Conservation (phyloP, 2,797 vertebrate genomes). For the Carcharodon carcharias region DNA sequence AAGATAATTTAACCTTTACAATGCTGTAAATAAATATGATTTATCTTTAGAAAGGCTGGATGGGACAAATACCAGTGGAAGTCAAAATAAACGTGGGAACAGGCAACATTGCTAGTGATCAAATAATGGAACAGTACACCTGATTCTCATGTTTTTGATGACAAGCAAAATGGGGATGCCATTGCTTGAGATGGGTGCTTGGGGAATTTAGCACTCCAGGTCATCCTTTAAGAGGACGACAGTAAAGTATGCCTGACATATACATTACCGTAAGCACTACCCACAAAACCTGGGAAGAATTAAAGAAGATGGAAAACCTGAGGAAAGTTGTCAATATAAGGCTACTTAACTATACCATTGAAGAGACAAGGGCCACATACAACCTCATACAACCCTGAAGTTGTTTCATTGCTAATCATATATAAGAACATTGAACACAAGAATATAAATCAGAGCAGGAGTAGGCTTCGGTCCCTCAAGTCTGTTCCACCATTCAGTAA, state of each 20-base stretch:
- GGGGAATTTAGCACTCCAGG: not conserved
- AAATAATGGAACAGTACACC: not conserved
- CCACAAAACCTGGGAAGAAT: not conserved
- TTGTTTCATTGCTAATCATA: not conserved
- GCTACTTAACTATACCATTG: not conserved
- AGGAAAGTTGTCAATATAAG: not conserved
- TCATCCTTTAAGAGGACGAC: not conserved
- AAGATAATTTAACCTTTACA: not conserved
- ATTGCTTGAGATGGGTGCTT: not conserved
- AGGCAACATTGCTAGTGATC: not conserved
- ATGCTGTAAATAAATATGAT: not conserved
- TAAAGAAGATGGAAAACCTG: not conserved
- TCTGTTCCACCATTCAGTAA: not conserved
- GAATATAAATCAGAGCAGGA: not conserved
- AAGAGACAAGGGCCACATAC: not conserved
- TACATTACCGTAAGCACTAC: not conserved
- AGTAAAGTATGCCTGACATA: not conserved
- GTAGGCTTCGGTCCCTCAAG: not conserved
- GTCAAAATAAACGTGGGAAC: not conserved
- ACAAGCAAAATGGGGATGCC: not conserved
- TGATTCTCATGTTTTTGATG: not conserved
- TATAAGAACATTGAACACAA: not conserved
- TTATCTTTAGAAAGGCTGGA: not conserved
- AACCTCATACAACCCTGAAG: not conserved
- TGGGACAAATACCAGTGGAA: not conserved